phyloP scores from a whole-genome alignment of 2,888 invertebrate species.

The Sarcophaga rosellei region DNA sequence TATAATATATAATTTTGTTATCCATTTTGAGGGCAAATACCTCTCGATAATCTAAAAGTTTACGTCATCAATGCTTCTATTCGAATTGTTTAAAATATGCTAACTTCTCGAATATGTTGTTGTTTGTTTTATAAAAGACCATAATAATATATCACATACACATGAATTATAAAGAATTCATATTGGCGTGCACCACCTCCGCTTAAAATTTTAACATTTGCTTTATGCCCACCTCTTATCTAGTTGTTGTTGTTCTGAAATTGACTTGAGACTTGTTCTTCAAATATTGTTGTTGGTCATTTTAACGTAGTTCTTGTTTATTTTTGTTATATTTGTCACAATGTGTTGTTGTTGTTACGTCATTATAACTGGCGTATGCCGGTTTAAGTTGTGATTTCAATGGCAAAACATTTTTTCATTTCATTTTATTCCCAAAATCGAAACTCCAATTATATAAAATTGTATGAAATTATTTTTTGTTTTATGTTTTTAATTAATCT shows the following conservation, averaged over 20 bases:
- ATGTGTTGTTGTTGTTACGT: constrained; percentile 11
- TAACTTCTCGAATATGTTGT: too few species aligned
- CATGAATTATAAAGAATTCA: constrained; percentile 15
- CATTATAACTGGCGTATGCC: constrained; percentile 48
- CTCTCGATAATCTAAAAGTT: not conserved
- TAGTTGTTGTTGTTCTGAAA: constrained; percentile 27
- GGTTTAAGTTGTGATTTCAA: constrained; percentile 21
- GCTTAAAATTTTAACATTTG: constrained; percentile 37
- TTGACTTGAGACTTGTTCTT: constrained; percentile 31
- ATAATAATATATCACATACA: too few species aligned
- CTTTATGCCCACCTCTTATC: constrained; percentile 38
- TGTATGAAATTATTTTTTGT: not conserved
- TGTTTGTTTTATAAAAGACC: too few species aligned
- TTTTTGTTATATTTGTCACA: constrained; percentile 24
- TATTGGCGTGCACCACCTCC: constrained; percentile 53
- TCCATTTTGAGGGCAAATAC: too few species aligned
- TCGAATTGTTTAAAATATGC: not conserved
- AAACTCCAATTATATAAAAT: too few species aligned
- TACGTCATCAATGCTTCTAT: constrained; percentile 2
- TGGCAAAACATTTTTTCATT: too few species aligned
- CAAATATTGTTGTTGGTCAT: constrained; percentile 6
- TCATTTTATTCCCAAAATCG: too few species aligned
- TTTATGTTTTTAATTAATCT: not conserved
- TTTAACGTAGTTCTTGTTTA: not conserved
- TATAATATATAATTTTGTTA: too few species aligned